Base-by-base conservation (phyloP, 2,113 vertebrate species). In the Accipiter cooperii region DNA sequence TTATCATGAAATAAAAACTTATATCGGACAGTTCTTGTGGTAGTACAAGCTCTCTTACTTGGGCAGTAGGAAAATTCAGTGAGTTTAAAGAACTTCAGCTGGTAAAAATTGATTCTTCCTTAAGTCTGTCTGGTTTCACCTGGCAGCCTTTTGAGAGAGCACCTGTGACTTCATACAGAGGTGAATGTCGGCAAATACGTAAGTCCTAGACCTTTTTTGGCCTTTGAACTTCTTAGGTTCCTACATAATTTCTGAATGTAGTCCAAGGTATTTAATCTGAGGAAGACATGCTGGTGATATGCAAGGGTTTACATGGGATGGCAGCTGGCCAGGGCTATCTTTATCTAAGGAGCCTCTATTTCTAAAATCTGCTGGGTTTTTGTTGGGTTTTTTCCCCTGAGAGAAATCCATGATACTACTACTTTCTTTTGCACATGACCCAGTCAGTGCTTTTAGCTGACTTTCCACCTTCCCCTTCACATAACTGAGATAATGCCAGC, bases 151-250 rank as follows among this genome's bases (percentile, higher is more conserved):
- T 54, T 66, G 52, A 46, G 20, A 75, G 34, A 34, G 55, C 29
- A 40, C 38, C 5, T 10, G 8, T 28, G 65, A 47, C 47, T 73
- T 86, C 36, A n/a, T 29, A 28, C 18, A 57, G 42, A 74, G 40
- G 19, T 29, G 28, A 60, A 9, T 31, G 33, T 44, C 21, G 9
- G n/a, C 54, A 28, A 52, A 3, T 28, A 57, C 2, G 0, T 12
- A n/a, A 80, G 12, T 42, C n/a, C 52, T 63, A 47, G 26, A 38
- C 3, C 24, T 60, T 40, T 71, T 54, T 22, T 65, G 4, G 28
- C 52, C 28, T 31, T 26, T 36, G 9, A 54, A 54, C 68, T 79
- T 69, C 17, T 76, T n/a, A 81, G 8, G 19, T 81, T 70, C 15
- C 5, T 26, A 8, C 2, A 20, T 60, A 1, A 26, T 51, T 78